Conservation (phyloP, 2,113 vertebrate genomes). For the Cyanoliseus patagonus region DNA sequence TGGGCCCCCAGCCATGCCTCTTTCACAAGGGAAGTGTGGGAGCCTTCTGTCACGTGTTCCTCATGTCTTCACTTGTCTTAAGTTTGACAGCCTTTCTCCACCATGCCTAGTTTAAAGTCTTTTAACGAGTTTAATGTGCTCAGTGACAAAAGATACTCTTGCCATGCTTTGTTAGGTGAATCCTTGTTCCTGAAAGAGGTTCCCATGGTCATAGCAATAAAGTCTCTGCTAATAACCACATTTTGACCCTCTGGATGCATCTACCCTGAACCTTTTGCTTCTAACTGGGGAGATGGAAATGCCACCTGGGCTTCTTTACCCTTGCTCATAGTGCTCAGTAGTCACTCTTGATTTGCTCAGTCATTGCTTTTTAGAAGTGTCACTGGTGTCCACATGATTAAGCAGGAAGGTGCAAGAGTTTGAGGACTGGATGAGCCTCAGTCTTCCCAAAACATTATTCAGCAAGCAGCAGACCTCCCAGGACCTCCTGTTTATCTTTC, state of each 20-base stretch:
- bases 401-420: not conserved
- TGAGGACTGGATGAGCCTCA: not conserved
- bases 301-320: not conserved
- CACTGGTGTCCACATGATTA: accelerated
- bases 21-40: not conserved
- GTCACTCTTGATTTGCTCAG: not conserved
- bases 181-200: not conserved
- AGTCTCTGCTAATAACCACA: not conserved
- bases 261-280: not conserved
- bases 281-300: not conserved
- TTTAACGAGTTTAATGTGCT: not conserved
- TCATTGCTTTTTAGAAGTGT: not conserved
- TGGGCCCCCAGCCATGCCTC: not conserved
- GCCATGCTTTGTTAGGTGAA: not conserved
- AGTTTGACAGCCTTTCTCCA: not conserved
- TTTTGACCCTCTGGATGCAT: not conserved
- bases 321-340: not conserved
- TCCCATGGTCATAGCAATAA: not conserved
- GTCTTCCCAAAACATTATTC: not conserved
- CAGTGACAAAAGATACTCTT: not conserved
- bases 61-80: not conserved
- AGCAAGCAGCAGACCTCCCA: not conserved
- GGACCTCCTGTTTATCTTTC: not conserved
- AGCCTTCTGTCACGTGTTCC: not conserved
- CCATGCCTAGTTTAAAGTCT: not conserved